Conservation (phyloP, 35 echinoderm and acorn worm species). For the Amphiura filiformis region DNA sequence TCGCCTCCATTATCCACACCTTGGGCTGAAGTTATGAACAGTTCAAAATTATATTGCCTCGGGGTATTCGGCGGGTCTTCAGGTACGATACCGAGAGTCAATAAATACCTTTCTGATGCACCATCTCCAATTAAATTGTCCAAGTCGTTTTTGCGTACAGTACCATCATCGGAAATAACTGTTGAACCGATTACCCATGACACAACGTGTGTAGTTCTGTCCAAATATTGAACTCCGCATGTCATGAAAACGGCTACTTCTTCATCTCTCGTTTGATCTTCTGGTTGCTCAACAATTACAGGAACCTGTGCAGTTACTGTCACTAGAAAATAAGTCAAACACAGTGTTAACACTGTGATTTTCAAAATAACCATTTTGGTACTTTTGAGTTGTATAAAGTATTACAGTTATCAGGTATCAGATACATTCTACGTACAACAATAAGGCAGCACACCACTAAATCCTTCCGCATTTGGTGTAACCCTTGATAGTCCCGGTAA, state of each 20-base stretch:
- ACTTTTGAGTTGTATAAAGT: too few relatives aligned
- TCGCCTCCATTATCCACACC: neutral
- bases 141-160: neutral
- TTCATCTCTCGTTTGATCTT: neutral
- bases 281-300: neutral
- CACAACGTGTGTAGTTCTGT: neutral
- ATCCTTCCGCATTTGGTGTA: too few relatives aligned
- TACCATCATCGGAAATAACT: neutral
- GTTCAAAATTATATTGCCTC: too few relatives aligned
- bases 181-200: neutral
- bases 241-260: neutral
- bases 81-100: neutral
- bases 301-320: neutral
- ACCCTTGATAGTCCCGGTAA: too few relatives aligned
- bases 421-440: too few relatives aligned
- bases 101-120: neutral
- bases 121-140: conserved; percentile 1
- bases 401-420: too few relatives aligned
- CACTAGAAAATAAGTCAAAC: neutral
- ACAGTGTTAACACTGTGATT: neutral
- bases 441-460: too few relatives aligned
- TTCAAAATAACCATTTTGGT: neutral
- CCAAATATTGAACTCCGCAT: neutral
- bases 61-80: neutral
- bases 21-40: neutral